Base-by-base conservation (phyloP, 2,888 invertebrate species). In the Cheilosia vulpina region DNA sequence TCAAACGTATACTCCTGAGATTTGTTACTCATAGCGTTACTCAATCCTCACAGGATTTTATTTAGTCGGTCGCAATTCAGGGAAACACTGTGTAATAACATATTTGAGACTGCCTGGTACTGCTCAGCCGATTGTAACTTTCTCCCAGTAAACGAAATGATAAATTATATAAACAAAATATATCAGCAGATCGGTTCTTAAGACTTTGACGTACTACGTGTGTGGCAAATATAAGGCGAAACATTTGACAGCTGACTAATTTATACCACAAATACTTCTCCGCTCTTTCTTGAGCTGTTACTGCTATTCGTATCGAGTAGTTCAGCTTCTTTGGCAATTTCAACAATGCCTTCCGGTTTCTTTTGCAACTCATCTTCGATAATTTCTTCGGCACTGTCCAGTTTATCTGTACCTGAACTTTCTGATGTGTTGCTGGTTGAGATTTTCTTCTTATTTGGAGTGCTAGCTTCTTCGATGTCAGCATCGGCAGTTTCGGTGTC, bases 311-410 rank as follows among this genome's bases (percentile, higher is more conserved):
- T 90, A 85, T 92, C 89, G 9, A 92, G 87, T 15, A 91, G 58
- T 87, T 91, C 92, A 38, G 92, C 92, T 80, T 92, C 92, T 69
- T 90, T 89, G 15, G 90, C 92, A 43, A 92, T 92, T 79, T 92
- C 92, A 13, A 92, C 90, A 77, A 92, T 92, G 52, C 91, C 92
- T 43, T 90, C 88, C 87, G 38, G 87, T 87, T 50, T 88, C 78
- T 57, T 88, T 55, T 38, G 77, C 15, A 50, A 45, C 62, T 69
- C 79, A 41, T 53, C 78, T 45, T 82, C 87, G 4, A 68, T 57
- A 45, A 73, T 87, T 69, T 89, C 89, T 73, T 89, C 89, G 41
- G 89, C 89, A 76, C 89, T 89, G 27, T 90, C 89, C 17, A 88
- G 78, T 65, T 89, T 89, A 62, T 89, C 89, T 15, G 87, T 88